Conservation (phyloP, 2,113 vertebrate species). For the sheep (Ovis aries) region ARS-UI_Ramb_v3.0 NC_056070.1:60634001-60634500, state of each 20-base stretch:
- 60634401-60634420: background rate
- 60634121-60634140: background rate
- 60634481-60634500: background rate
- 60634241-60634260: background rate
- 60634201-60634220: background rate
- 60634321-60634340: background rate
- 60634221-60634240: background rate
- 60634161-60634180: background rate
- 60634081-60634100: background rate
- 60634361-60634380: rapidly evolving
- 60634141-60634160: background rate
- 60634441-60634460: background rate
- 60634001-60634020: background rate
- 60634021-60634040: background rate
- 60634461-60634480: rapidly evolving
- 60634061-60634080: background rate
- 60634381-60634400: background rate
- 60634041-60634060: rapidly evolving
- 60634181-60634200: background rate
- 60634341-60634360: background rate
- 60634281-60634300: background rate
- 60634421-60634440: too few relatives aligned
- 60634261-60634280: background rate
- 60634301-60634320: background rate
- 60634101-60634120: too few relatives aligned